phyloP scores from a whole-genome alignment of 2,888 invertebrate species.

The Achlya flavicornis region DNA sequence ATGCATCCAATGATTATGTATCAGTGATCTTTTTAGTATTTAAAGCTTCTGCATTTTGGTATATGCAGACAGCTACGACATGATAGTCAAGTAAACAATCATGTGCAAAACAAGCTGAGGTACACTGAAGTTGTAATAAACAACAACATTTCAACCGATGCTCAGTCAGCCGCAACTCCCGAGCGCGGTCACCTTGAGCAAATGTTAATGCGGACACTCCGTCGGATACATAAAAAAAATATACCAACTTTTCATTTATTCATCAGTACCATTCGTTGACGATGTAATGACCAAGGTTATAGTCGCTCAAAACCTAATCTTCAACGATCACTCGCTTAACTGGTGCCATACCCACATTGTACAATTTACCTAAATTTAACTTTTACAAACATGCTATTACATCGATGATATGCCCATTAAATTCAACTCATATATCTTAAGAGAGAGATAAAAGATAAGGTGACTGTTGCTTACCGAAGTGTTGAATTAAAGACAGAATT shows the following conservation, averaged over 20 bases:
- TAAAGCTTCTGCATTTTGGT: neutral
- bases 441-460: no score
- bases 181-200: constrained; percentile 80
- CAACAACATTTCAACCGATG: constrained; percentile 68
- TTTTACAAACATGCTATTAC: neutral
- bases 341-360: neutral
- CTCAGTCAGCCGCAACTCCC: constrained; percentile 77
- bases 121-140: constrained; percentile 55
- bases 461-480: neutral
- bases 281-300: constrained; percentile 40
- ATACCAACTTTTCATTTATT: constrained; percentile 65
- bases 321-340: neutral
- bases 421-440: no score
- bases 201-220: constrained; percentile 78
- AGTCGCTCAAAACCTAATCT: constrained; percentile 16
- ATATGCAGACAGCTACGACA: neutral
- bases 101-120: constrained; percentile 52
- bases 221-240: constrained; percentile 64
- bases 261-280: constrained; percentile 49
- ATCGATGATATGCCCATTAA: neutral
- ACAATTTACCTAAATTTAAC: no score
- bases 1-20: no score
- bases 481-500: no score
- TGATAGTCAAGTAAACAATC: constrained; percentile 31
- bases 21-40: neutral